phyloP scores from a whole-genome alignment of 1,140 invertebrate species.

The Spodoptera frugiperda region DNA sequence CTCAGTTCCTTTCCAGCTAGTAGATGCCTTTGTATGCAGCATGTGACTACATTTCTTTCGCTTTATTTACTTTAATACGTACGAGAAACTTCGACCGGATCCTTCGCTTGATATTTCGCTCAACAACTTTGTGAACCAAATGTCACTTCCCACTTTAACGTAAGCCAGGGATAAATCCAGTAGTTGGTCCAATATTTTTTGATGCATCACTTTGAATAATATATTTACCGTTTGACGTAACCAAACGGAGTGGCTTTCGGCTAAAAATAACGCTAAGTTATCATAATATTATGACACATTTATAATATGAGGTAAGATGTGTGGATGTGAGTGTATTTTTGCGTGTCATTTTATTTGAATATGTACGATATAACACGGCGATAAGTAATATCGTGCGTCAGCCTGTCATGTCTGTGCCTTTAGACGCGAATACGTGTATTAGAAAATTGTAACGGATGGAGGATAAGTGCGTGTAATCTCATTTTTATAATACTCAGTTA shows the following conservation, averaged over 20 bases:
- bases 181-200: slow-evolving; percentile 6
- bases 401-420: slow-evolving; percentile 8
- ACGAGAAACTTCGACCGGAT: slow-evolving; percentile 6
- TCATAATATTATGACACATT: slow-evolving; percentile 37
- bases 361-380: neutral
- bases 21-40: neutral
- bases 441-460: neutral
- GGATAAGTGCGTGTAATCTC: neutral
- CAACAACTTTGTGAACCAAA: neutral
- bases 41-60: slow-evolving; percentile 1
- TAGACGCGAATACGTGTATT: slow-evolving; percentile 1
- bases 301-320: neutral
- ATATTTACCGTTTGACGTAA: slow-evolving; percentile 18
- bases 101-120: neutral
- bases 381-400: slow-evolving; percentile 23
- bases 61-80: neutral
- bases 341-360: slow-evolving; percentile 28
- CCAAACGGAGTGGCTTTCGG: slow-evolving; percentile 16
- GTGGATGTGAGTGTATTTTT: slow-evolving; percentile 10
- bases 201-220: slow-evolving; percentile 2
- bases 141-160: slow-evolving; percentile 9
- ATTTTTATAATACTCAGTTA: neutral
- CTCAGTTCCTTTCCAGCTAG: neutral
- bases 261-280: slow-evolving; percentile 34
- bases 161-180: neutral